Evolutionary conservation across 2,888 invertebrate genomes (phyloP).

Genomic region (Volucella bombylans): DNA sequence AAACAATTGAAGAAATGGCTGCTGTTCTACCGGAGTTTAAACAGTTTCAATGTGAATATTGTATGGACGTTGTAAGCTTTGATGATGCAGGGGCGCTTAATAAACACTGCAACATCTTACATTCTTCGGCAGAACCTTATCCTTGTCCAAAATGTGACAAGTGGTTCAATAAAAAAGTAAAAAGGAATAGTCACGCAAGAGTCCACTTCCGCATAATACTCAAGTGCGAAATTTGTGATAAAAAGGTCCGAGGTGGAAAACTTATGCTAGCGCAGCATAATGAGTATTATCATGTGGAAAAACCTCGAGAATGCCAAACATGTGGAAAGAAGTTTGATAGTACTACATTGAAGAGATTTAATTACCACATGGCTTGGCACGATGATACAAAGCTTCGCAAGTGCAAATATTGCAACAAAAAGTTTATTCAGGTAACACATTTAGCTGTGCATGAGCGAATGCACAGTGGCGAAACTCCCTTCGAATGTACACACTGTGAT

Average conservation of each 20-base stretch:
- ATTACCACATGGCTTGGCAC: slow-evolving; percentile 63
- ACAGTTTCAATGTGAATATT: slow-evolving; percentile 51
- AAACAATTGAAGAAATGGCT: slow-evolving; percentile 35
- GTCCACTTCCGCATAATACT: slow-evolving; percentile 36
- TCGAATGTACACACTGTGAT: slow-evolving; percentile 51
- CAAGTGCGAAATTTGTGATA: slow-evolving; percentile 51
- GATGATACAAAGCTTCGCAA: slow-evolving; percentile 59
- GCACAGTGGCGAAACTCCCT: slow-evolving; percentile 49
- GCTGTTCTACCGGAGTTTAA: slow-evolving; percentile 47
- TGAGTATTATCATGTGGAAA: slow-evolving; percentile 55
- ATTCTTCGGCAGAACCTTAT: slow-evolving; percentile 51
- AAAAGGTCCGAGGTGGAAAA: slow-evolving; percentile 58
- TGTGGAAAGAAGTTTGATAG: slow-evolving; percentile 53
- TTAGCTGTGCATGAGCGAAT: slow-evolving; percentile 57
- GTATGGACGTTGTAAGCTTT: slow-evolving; percentile 57
- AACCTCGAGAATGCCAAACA: slow-evolving; percentile 37
- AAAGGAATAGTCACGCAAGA: slow-evolving; percentile 56
- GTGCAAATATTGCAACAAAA: slow-evolving; percentile 64
- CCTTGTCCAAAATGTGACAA: slow-evolving; percentile 57
- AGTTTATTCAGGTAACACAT: slow-evolving; percentile 59
- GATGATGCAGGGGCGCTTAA: slow-evolving; percentile 56
- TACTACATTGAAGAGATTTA: slow-evolving; percentile 49
- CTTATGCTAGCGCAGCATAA: slow-evolving; percentile 62
- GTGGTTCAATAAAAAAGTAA: slow-evolving; percentile 35
- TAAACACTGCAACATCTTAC: slow-evolving; percentile 50